Percentiles rank a stretch among this genome's conserved stretches.
These are phyloP conservation scores for Gryon sp. DNA, from an alignment of 1,140 invertebrate species.

Conservation along the genomic window DNA sequence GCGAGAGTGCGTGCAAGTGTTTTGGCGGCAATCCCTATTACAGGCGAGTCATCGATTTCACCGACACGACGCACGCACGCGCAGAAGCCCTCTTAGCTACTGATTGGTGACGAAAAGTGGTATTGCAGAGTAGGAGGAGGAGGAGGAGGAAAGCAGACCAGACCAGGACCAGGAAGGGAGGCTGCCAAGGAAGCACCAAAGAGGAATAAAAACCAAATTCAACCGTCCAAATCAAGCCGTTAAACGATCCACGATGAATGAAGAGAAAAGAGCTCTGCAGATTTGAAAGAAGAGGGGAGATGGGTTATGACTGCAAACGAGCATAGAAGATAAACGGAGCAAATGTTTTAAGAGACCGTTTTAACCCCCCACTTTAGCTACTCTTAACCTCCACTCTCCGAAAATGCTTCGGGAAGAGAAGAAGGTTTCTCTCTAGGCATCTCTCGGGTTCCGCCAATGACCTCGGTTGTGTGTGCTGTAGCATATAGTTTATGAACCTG, in stretches of 20 bases:
- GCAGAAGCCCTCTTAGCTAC: constrained; percentile 64
- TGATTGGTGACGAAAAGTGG: constrained; percentile 69
- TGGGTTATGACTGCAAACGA: constrained; percentile 67
- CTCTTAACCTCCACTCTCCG: constrained; percentile 64
- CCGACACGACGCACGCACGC: constrained; percentile 65
- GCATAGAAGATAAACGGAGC: constrained; percentile 62
- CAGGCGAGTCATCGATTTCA: constrained; percentile 70
- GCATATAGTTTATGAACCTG: constrained; percentile 73
- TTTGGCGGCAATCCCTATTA: constrained; percentile 68
- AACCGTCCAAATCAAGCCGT: constrained; percentile 60
- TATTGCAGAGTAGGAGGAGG: constrained; percentile 47
- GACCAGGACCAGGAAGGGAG: constrained; percentile 1
- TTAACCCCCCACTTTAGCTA: constrained; percentile 57
- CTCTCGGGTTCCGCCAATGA: constrained; percentile 64
- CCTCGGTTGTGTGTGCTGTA: constrained; percentile 59
- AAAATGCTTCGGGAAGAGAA: constrained; percentile 61
- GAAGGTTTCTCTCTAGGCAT: constrained; percentile 60
- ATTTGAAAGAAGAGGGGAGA: constrained; percentile 42
- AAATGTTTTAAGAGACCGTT: constrained; percentile 69
- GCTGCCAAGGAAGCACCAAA: constrained; percentile 4
- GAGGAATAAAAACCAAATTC: no score
- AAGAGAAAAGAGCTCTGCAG: constrained; percentile 47
- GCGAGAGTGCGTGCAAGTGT: constrained; percentile 56
- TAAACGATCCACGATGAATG: constrained; percentile 61
- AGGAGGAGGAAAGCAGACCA: constrained; percentile 3